Percentiles rank a stretch among this genome's conserved stretches.
Conservation (phyloP, 2,888 invertebrate genomes). For the Stenodera caucasica region DNA sequence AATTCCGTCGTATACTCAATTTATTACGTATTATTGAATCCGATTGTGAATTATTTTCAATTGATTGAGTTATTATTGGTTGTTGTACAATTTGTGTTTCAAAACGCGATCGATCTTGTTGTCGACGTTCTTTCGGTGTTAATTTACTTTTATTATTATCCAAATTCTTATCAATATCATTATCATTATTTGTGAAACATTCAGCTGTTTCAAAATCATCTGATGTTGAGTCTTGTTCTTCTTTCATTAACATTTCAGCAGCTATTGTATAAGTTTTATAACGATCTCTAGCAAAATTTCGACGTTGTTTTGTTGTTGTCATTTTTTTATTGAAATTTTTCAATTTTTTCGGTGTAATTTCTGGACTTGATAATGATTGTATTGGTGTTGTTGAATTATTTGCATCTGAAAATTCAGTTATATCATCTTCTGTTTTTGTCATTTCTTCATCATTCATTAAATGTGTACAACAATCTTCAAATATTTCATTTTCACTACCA, state of each 20-base stretch:
- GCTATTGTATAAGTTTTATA: constrained; percentile 83
- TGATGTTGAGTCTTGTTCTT: constrained; percentile 45
- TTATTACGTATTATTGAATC: constrained; percentile 37
- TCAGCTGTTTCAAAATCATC: constrained; percentile 40
- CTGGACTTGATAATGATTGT: constrained; percentile 68
- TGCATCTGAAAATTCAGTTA: constrained; percentile 57
- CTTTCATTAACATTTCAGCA: constrained; percentile 60
- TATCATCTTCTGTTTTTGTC: constrained; percentile 47
- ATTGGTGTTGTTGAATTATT: constrained; percentile 66
- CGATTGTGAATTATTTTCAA: constrained; percentile 20
- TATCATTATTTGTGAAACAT: neutral
- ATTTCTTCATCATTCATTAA: constrained; percentile 52
- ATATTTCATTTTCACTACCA: constrained; percentile 61
- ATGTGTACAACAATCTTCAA: constrained; percentile 56
- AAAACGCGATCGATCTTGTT: constrained; percentile 69
- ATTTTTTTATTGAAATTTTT: constrained; percentile 57
- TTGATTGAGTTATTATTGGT: constrained; percentile 28
- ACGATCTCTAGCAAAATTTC: constrained; percentile 74
- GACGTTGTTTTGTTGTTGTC: constrained; percentile 79
- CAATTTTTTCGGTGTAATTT: constrained; percentile 72
- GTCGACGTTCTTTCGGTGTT: constrained; percentile 68
- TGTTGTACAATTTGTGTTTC: constrained; percentile 64
- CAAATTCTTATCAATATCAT: neutral
- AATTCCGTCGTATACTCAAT: constrained; percentile 47
- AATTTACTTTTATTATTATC: constrained; percentile 44